Conservation (phyloP, 64 coral and sea anemone genomes). For the Acropora tenuis region DNA sequence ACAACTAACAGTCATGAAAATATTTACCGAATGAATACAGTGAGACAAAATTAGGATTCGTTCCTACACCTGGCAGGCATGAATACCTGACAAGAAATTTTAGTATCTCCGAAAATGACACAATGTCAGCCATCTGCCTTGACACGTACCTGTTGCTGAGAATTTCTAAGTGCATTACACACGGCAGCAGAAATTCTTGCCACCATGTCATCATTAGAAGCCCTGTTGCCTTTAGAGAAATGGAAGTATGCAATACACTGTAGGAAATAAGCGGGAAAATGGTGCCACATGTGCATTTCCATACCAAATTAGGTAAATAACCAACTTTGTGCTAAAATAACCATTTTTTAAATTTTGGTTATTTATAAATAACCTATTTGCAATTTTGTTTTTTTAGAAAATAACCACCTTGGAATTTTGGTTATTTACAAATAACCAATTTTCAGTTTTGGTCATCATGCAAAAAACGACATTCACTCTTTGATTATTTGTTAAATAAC, state of each 20-base stretch:
- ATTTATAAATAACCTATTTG: neutral
- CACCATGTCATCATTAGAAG: slow-evolving; percentile 4
- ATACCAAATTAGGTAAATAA: slow-evolving; percentile 2
- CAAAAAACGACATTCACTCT: neutral
- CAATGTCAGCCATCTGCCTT: neutral
- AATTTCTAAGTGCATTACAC: neutral
- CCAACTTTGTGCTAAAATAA: neutral
- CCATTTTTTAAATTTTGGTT: slow-evolving; percentile 16
- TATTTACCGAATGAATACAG: neutral
- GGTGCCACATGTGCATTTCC: neutral
- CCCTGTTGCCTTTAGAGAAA: neutral
- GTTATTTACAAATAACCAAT: neutral
- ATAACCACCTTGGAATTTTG: neutral
- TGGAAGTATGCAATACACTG: neutral
- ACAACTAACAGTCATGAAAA: neutral
- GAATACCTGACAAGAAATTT: neutral
- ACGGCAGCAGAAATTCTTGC: slow-evolving; percentile 10
- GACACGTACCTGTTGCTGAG: slow-evolving; percentile 13
- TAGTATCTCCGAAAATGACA: neutral
- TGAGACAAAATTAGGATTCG: neutral
- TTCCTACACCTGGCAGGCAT: neutral
- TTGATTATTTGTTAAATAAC: neutral
- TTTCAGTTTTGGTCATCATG: neutral
- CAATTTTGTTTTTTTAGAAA: neutral
- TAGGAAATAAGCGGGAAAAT: slow-evolving; percentile 13